phyloP scores from a whole-genome alignment of 2,113 vertebrate species.

The Pangasianodon gigas region DNA sequence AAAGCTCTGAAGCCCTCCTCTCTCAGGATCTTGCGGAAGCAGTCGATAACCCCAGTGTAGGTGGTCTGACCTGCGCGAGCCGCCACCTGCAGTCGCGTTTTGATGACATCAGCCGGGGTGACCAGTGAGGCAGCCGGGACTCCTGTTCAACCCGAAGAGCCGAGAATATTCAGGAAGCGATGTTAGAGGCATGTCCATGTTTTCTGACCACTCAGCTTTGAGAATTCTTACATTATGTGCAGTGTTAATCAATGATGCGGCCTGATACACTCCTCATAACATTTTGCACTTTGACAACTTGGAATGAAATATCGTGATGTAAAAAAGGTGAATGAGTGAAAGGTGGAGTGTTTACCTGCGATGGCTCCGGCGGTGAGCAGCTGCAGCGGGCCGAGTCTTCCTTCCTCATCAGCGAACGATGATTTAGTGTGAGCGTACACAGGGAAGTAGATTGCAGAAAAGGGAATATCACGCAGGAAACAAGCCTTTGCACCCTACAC shows the following conservation, averaged over 20 bases:
- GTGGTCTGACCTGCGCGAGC: conserved; percentile 94
- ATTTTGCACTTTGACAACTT: neutral
- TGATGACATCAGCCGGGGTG: conserved; percentile 98
- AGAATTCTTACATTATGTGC: neutral
- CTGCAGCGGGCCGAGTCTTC: conserved; percentile 85
- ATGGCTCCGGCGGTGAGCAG: conserved; percentile 93
- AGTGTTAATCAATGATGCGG: neutral
- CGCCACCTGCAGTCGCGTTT: conserved; percentile 96
- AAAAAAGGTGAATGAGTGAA: neutral
- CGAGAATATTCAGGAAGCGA: neutral
- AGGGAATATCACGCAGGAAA: conserved; percentile 98
- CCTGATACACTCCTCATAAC: neutral
- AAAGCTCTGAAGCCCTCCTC: conserved; percentile 92
- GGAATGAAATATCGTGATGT: neutral
- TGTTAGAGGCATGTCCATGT: neutral
- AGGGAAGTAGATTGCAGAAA: conserved; percentile 98
- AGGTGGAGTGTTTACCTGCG: conserved; percentile 77
- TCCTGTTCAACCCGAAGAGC: conserved; percentile 69
- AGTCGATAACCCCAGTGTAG: conserved; percentile 90
- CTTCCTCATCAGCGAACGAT: conserved; percentile 85
- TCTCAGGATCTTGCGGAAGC: conserved; percentile 88
- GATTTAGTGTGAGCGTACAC: conserved; percentile 93
- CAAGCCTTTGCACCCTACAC: conserved; percentile 95
- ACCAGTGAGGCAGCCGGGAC: conserved; percentile 96
- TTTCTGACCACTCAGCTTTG: neutral